Conservation (phyloP, 2,888 invertebrate genomes). For the Mesodorylaimus sp. region DNA sequence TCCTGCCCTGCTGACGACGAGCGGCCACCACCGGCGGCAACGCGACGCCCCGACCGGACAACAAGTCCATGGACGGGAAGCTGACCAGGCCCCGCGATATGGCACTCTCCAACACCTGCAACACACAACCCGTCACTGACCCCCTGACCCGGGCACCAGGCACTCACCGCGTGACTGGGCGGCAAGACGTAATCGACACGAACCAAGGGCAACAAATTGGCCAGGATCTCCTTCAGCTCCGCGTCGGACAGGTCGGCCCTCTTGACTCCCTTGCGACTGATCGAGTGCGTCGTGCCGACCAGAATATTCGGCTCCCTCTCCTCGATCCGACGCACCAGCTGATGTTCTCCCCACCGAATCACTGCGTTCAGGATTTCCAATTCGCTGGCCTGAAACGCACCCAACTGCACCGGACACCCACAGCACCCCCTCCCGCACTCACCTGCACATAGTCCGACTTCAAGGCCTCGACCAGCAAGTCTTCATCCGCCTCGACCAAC, state of each 20-base stretch:
- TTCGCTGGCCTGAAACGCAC: constrained; percentile 53
- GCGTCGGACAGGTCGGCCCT: constrained; percentile 54
- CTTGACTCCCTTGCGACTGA: constrained; percentile 61
- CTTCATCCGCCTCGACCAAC: constrained; percentile 54
- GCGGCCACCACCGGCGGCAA: constrained; percentile 17
- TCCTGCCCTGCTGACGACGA: neutral
- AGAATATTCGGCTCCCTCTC: constrained; percentile 73
- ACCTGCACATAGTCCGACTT: constrained; percentile 51
- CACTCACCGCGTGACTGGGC: constrained; percentile 39
- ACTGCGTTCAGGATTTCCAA: constrained; percentile 67
- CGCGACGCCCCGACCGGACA: too few species aligned
- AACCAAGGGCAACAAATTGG: constrained; percentile 61
- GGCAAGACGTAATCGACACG: constrained; percentile 76
- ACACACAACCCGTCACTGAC: too few species aligned
- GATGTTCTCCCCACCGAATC: constrained; percentile 71
- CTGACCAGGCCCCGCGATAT: constrained; percentile 14
- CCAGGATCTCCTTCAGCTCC: constrained; percentile 62
- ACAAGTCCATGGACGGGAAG: constrained; percentile 13
- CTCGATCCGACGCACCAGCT: constrained; percentile 59
- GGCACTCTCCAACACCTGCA: constrained; percentile 14
- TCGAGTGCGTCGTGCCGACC: constrained; percentile 78
- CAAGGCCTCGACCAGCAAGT: constrained; percentile 52
- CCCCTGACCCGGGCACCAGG: neutral
- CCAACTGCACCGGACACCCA: neutral
- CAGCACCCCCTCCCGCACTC: constrained; percentile 6